Evolutionary conservation across 2,797 vertebrate genomes (phyloP).

Genomic region (Semaprochilodus insignis): DNA sequence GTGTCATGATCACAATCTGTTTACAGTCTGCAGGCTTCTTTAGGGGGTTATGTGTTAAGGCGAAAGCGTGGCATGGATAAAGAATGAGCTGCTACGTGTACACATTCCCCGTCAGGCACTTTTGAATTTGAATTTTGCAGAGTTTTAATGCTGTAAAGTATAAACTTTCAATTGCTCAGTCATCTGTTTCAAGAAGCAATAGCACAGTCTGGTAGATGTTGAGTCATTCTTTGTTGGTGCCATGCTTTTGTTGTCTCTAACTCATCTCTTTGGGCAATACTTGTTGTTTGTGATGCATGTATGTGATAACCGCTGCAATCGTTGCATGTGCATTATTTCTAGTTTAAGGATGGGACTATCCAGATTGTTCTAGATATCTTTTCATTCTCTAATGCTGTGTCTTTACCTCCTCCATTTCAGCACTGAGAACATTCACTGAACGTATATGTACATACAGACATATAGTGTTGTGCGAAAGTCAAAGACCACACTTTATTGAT

Average conservation of each 20-base stretch:
- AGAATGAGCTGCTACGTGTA: neutral
- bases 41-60: neutral
- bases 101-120: no score
- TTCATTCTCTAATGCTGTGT: neutral
- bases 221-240: conserved; percentile 7
- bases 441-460: no score
- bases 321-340: neutral
- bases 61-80: conserved; percentile 28
- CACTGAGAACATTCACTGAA: neutral
- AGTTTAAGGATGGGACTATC: neutral
- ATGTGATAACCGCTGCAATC: conserved; percentile 13
- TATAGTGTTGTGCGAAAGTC: no score
- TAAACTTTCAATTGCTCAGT: no score
- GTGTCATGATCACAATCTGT: conserved; percentile 50
- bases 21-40: conserved; percentile 44
- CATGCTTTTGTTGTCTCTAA: conserved; percentile 18
- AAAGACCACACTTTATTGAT: no score
- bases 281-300: conserved; percentile 14
- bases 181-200: no score
- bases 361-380: neutral
- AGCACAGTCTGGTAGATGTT: neutral
- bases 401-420: conserved; percentile 2
- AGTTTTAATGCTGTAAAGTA: no score
- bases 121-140: no score
- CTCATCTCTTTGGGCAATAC: conserved; percentile 1